Evolutionary conservation across 2,888 invertebrate species (phyloP).

Genomic region (Agrotis ipsilon): DNA sequence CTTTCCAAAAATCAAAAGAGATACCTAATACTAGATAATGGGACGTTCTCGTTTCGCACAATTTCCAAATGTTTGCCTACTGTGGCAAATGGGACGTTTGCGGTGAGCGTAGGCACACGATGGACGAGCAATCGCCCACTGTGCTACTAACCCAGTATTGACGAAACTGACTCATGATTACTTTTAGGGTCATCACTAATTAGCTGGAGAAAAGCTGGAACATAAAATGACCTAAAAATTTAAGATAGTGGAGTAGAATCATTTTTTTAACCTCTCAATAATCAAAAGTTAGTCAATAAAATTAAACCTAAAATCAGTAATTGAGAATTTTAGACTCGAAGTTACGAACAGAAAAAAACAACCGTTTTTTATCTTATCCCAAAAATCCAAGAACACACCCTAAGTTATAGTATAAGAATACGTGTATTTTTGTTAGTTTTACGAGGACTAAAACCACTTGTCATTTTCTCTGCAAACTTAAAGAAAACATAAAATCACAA

Average conservation of each 20-base stretch:
- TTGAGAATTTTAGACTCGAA: too few species aligned
- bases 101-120: conserved; percentile 33
- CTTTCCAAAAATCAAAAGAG: not conserved
- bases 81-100: conserved; percentile 43
- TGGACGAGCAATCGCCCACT: conserved; percentile 13
- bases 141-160: conserved; percentile 18
- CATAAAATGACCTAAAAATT: not conserved
- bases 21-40: not conserved
- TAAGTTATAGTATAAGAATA: too few species aligned
- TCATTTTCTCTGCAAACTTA: too few species aligned
- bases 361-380: too few species aligned
- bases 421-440: too few species aligned
- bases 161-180: conserved; percentile 22
- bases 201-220: not conserved
- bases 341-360: too few species aligned
- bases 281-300: too few species aligned
- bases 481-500: conserved; percentile 7
- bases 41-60: conserved; percentile 23
- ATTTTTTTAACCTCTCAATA: too few species aligned
- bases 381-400: too few species aligned
- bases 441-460: too few species aligned
- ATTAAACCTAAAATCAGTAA: too few species aligned
- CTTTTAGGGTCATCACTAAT: conserved; percentile 1
- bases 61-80: conserved; percentile 41
- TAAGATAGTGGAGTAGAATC: too few species aligned